phyloP scores from a whole-genome alignment of 2,113 vertebrate species.

The zebrafish (Danio rerio) region DNA sequence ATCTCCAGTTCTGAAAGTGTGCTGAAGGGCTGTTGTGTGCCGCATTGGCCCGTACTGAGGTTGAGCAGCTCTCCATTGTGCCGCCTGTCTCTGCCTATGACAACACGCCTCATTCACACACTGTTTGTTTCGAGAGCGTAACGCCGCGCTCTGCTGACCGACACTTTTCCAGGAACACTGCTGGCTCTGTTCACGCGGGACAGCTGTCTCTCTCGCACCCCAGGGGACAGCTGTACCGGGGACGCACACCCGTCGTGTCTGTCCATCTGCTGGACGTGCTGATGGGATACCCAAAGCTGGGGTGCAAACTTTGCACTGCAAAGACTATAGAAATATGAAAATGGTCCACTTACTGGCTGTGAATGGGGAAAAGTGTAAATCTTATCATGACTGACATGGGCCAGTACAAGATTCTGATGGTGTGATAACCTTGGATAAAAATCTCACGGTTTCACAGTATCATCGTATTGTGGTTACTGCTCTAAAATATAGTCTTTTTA shows the following conservation, averaged over 20 bases:
- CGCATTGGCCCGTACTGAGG: neutral
- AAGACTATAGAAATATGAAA: too few relatives aligned
- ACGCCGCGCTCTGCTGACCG: slow-evolving; percentile 64
- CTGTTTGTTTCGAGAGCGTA: slow-evolving; percentile 23
- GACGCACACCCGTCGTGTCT: slow-evolving; percentile 42
- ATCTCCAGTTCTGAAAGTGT: neutral
- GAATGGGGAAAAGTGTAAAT: too few relatives aligned
- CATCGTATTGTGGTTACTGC: too few relatives aligned
- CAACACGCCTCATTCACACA: slow-evolving; percentile 28
- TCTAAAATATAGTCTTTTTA: too few relatives aligned
- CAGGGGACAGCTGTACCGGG: slow-evolving; percentile 74
- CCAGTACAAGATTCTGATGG: too few relatives aligned
- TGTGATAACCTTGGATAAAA: too few relatives aligned
- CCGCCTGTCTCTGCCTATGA: slow-evolving; percentile 23
- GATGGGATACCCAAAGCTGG: slow-evolving; percentile 48
- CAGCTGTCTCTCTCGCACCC: slow-evolving; percentile 75
- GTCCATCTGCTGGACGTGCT: slow-evolving; percentile 18
- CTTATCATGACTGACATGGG: too few relatives aligned
- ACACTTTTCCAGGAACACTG: slow-evolving; percentile 70
- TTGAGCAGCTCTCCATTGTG: slow-evolving; percentile 53
- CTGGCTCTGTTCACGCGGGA: slow-evolving; percentile 69
- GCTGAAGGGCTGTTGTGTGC: slow-evolving; percentile 2
- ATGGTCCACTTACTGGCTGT: too few relatives aligned
- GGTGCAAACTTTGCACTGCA: too few relatives aligned
- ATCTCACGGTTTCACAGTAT: too few relatives aligned